These are phyloP conservation scores for Scalopus aquaticus DNA, from an alignment of 2,113 vertebrate species.

Conservation along the genomic window DNA sequence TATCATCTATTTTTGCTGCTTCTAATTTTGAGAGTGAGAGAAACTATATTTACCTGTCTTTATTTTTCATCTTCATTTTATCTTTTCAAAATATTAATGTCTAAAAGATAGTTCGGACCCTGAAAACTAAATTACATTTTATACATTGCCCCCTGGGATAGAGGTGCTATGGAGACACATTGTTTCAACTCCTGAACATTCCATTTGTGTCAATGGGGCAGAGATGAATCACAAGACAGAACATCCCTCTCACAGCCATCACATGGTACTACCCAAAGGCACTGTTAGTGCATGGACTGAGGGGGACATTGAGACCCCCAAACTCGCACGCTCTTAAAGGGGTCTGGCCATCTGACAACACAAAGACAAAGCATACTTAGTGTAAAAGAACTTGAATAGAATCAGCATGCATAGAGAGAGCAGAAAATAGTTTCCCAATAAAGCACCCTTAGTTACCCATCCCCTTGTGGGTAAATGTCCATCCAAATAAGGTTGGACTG, in stretches of 20 bases:
- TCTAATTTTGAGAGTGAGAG: conserved; percentile 13
- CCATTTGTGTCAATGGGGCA: not conserved
- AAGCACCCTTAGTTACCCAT: too few species aligned
- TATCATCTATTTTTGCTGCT: not conserved
- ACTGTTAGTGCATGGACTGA: too few species aligned
- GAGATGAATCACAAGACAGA: not conserved
- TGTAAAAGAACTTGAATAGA: too few species aligned
- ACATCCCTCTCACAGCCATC: not conserved
- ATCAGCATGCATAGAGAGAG: too few species aligned
- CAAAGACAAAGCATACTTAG: too few species aligned
- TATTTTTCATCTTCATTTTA: conserved; percentile 16
- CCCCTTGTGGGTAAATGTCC: too few species aligned
- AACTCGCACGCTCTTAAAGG: too few species aligned
- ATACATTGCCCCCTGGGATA: not conserved
- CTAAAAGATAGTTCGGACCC: not conserved
- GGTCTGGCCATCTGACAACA: too few species aligned
- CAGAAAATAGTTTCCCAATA: too few species aligned
- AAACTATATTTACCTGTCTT: conserved; percentile 9
- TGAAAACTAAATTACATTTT: not conserved
- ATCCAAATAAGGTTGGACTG: too few species aligned
- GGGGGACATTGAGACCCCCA: too few species aligned
- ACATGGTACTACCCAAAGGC: not conserved
- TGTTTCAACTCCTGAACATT: not conserved
- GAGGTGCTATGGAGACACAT: not conserved
- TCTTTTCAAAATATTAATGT: not conserved